Evolutionary conservation across 2,888 invertebrate species (phyloP), one percentile per base, ranked within the genome.

Genomic region (Halocaridina rubra): DNA sequence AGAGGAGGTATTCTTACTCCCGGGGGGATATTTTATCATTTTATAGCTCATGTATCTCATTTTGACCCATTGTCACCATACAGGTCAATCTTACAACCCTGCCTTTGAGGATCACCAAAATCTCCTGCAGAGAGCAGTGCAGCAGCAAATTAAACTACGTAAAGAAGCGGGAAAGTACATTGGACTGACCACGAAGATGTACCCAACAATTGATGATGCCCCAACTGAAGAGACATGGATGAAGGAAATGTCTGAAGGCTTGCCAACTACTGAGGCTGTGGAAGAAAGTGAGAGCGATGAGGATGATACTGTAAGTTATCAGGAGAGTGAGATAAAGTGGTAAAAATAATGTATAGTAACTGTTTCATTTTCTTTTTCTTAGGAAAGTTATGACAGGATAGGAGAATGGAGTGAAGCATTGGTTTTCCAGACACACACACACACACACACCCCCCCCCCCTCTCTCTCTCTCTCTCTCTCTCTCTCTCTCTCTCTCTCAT

Each of bases 1-100:
- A n/a, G n/a, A n/a, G n/a, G n/a, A n/a, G n/a, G n/a, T n/a, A n/a
- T n/a, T n/a, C n/a, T n/a, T n/a, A n/a, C n/a, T n/a, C n/a, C n/a
- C n/a, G n/a, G n/a, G n/a, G n/a, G n/a, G n/a, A n/a, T n/a, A n/a
- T n/a, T n/a, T n/a, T n/a, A n/a, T n/a, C n/a, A n/a, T n/a, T n/a
- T n/a, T n/a, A n/a, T n/a, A n/a, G n/a, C n/a, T n/a, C n/a, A n/a
- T n/a, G n/a, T n/a, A n/a, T n/a, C 10, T 22, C 69, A n/a, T 27
- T 3, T 69, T 69, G 69, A 19, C 32, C 29, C 27, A 24, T 22
- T 53, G n/a, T n/a, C n/a, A n/a, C n/a, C n/a, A 13, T 32, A 57
- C 30, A 81, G 81, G 81, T 10, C 29, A 59, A 3, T 81, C 81
- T n/a, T 81, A 81, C 57, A 81, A 81, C 30, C 81, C 81, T 24